Base-by-base conservation (phyloP, 2,113 vertebrate species). In the Entelurus aequoreus region DNA sequence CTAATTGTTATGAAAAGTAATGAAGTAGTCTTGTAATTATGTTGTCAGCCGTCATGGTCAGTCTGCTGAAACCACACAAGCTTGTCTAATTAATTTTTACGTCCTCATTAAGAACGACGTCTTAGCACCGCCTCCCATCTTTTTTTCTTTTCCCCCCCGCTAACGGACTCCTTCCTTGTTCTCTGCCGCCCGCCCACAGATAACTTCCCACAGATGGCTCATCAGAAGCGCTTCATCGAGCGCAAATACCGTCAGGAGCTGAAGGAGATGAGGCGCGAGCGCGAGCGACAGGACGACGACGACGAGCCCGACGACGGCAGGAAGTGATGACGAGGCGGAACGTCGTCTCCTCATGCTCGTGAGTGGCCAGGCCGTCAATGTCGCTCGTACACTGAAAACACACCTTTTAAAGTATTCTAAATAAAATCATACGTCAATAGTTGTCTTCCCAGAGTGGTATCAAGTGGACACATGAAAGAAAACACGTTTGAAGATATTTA, bases 151-250 rank as follows among this genome's bases (percentile, higher is more conserved):
- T 15, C 48, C 48, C 28, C 44, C 63, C 54, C 28, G 48, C 60
- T 77, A 71, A 66, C 40, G 76, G 60, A 70, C 71, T 78, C 8
- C 55, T 65, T 60, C 72, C 64, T 63, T 53, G 50, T 74, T 76
- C 66, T 65, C 44, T 57, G 62, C 60, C 54, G 58, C 60, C 62
- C 75, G 52, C 35, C 53, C 50, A 87, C 92, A 99, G 96, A 99
- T 94, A 99, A 99, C 92, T 99, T 99, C 87, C 97, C 97, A 82
- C 97, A 99, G 93, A 99, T 99, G 97, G 95, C 96, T 84, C 95
- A 99, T 94, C 97, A 99, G 94, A 99, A 99, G 87, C 96, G 97
- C 81, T 99, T 99, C 94, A 99, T 99, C 86, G 97, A 99, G 90
- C 93, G 97, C 83, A 99, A 99, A 80, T 99, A 99, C 91, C 86